Evolutionary conservation across 2,797 vertebrate species (phyloP), one percentile per base, ranked within the genome.

Genomic region (Fringilla coelebs): DNA sequence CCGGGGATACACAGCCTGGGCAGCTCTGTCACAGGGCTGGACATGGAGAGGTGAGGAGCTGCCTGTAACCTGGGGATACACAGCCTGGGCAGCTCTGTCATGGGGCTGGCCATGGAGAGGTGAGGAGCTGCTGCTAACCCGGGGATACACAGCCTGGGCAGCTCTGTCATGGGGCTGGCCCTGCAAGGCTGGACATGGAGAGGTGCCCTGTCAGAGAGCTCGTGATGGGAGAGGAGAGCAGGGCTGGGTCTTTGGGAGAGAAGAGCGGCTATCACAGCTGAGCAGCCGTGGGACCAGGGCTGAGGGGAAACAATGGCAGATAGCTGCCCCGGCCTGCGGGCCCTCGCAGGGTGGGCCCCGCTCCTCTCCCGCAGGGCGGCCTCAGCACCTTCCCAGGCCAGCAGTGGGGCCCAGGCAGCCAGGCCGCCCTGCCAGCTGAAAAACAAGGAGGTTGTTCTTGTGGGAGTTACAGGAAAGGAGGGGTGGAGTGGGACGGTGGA

Each of bases 371-470:
- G 0, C 57, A 66, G 0, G 3, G 48, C 55, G 5, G 12, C 43
- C 54, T 46, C 58, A 40, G 36, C 36, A 29, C 58, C 36, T 40
- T 41, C 72, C 31, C 48, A 25, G 52, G 71, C 61, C 34, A 0
- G 0, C 0, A 0, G 20, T 0, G 15, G 13, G 52, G 34, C 60
- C 15, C 2, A 2, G 54, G 20, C 79, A 61, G 51, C 24, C 34
- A 60, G 36, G 58, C 26, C 5, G 2, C 13, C 45, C n/a, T 16
- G 3, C 17, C 3, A 3, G 57, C 66, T 66, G 40, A 28, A 70
- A 88, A 75, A 17, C 4, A 43, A 17, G 21, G 2, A 19, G 2
- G 26, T 46, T 31, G 51, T 43, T 17, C 36, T 70, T 41, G 32
- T n/a, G 20, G 19, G 7, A 29, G 17, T 43, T 45, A 45, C 31